These are phyloP conservation scores for Agrotis clavis DNA, from an alignment of 2,888 invertebrate species.

Conservation along the genomic window DNA sequence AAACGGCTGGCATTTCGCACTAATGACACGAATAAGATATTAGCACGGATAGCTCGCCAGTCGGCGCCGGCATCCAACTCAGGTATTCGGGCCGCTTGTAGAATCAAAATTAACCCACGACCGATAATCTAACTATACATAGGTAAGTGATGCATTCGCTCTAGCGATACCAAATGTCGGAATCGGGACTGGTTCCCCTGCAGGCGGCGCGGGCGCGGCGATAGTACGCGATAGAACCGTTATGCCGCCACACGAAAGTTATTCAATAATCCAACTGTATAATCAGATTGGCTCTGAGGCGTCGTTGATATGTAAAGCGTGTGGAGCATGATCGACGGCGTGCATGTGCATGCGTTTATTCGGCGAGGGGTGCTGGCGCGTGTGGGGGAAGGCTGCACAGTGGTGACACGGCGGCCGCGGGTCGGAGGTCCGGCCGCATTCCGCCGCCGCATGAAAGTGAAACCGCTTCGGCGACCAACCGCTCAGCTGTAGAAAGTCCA, in stretches of 20 bases:
- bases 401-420: conserved; percentile 80
- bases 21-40: conserved; percentile 91
- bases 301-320: conserved; percentile 75
- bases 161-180: conserved; percentile 47
- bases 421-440: conserved; percentile 91
- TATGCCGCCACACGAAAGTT: conserved; percentile 68
- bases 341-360: conserved; percentile 57
- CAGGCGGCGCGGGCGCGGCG: too few relatives aligned
- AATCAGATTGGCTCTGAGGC: conserved; percentile 65
- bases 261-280: conserved; percentile 72
- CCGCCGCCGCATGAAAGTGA: conserved; percentile 89
- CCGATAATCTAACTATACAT: conserved; percentile 62
- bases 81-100: conserved; percentile 83
- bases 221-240: conserved; percentile 70
- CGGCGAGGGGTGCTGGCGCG: conserved; percentile 60
- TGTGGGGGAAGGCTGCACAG: conserved; percentile 67
- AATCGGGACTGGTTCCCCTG: conserved; percentile 64
- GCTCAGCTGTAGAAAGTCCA: conserved; percentile 90
- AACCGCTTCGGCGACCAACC: conserved; percentile 83
- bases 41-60: conserved; percentile 85
- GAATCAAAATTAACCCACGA: conserved; percentile 80
- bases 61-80: conserved; percentile 76
- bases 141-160: conserved; percentile 45
- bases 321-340: conserved; percentile 59
- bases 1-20: conserved; percentile 90